Evolutionary conservation across 2,113 vertebrate genomes (phyloP), one percentile per base, ranked within the genome.

Genomic region (Callorhinus ursinus): DNA sequence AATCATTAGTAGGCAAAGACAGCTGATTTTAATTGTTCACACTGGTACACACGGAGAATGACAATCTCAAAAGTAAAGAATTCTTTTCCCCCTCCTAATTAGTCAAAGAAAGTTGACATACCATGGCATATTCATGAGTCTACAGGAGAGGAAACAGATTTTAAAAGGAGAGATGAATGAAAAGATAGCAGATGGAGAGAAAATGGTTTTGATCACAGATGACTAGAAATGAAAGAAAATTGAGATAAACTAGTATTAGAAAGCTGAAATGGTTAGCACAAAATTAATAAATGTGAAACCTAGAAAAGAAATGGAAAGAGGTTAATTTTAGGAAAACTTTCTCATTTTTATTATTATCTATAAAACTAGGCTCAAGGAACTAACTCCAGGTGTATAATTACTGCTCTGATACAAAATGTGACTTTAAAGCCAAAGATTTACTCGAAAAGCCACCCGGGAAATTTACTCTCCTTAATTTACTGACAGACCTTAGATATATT

Each of bases 61-160:
- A 90, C 92, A 79, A 96, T 95, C 93, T 95, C 80, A 85, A 77
- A 97, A 96, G 93, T 26, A 53, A 81, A 97, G 76, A 69, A 92
- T 90, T 92, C 28, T 88, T 71, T 97, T 46, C 82, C 31, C 61
- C n/a, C 7, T 97, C 84, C 76, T 95, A 95, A 97, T 96, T 97
- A 98, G 95, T 97, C 92, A 93, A 93, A 95, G 88, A 84, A 95
- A 97, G 90, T 88, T 98, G 96, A 93, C 79, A 96, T 63, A 90
- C 59, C 87, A 96, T 90, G 92, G 95, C 97, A 97, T 93, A 98
- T 97, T 96, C 96, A 95, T 96, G 90, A 96, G 84, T 61, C 90
- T 92, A 96, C 42, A 82, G 72, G 80, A 95, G 59, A 96, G 87
- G 59, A 97, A 96, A 69, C 74, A 90, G 59, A 95, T 96, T 97